Evolutionary conservation across 2,113 vertebrate genomes (phyloP).

Genomic region (Probosciger aterrimus): DNA sequence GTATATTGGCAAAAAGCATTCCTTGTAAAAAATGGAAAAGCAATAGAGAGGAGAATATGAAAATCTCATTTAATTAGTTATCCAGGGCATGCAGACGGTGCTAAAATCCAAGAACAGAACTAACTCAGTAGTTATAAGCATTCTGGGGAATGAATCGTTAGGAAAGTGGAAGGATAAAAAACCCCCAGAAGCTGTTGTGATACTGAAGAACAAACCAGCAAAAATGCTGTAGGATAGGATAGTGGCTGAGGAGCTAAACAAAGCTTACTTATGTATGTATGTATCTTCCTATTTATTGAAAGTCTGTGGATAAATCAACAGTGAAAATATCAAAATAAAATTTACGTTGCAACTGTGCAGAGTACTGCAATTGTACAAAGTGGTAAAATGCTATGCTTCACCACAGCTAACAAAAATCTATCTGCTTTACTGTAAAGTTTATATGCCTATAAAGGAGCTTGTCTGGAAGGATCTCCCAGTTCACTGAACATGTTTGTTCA

Average conservation of each 20-base stretch:
- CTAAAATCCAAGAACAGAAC: background rate
- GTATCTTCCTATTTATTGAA: background rate
- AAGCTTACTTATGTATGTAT: background rate
- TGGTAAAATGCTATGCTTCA: background rate
- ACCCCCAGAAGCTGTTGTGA: background rate
- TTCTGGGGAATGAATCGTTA: background rate
- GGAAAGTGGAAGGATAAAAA: background rate
- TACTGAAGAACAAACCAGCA: background rate
- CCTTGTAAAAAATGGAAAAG: background rate
- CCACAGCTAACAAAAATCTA: background rate
- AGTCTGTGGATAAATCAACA: background rate
- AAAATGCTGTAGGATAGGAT: background rate
- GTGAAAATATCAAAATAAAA: background rate
- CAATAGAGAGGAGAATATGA: background rate
- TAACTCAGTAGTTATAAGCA: background rate
- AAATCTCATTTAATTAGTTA: slow-evolving; percentile 53
- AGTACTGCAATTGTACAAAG: background rate
- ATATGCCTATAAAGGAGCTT: background rate
- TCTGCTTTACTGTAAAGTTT: background rate
- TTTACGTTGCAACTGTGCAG: background rate
- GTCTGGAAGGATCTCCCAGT: background rate
- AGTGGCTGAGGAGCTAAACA: background rate
- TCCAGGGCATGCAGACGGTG: background rate
- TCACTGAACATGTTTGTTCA: background rate
- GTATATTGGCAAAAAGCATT: background rate